Conservation (phyloP, 1,140 invertebrate species). For the Diorhabda sublineata region DNA sequence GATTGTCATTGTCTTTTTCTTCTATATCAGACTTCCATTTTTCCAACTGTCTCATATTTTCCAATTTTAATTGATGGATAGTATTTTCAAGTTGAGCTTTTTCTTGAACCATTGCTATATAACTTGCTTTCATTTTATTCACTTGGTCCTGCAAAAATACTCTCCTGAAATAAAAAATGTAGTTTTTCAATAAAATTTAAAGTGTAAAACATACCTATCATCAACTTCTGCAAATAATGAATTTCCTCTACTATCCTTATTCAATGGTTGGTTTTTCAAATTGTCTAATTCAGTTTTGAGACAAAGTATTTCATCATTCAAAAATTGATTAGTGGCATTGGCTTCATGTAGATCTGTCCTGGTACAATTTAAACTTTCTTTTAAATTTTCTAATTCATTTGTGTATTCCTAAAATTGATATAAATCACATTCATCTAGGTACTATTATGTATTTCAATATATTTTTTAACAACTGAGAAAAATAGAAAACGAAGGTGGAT, state of each 20-base stretch:
- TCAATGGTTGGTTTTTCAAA: conserved; percentile 32
- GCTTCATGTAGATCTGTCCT: conserved; percentile 29
- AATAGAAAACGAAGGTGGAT: no score
- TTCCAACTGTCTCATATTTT: not conserved
- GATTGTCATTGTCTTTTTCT: conserved; percentile 10
- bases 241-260: conserved; percentile 35
- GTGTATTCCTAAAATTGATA: conserved; percentile 11
- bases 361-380: conserved; percentile 27
- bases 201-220: conserved; percentile 30
- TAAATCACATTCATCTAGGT: no score
- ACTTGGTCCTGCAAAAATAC: conserved; percentile 27
- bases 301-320: conserved; percentile 33
- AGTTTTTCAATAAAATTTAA: not conserved
- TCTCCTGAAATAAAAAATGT: conserved; percentile 18
- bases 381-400: conserved; percentile 23
- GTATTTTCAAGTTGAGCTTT: conserved; percentile 2
- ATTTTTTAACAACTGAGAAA: no score
- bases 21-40: conserved; percentile 6
- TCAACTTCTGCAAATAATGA: conserved; percentile 42
- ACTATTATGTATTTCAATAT: no score
- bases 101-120: conserved; percentile 8
- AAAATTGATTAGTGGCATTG: conserved; percentile 24
- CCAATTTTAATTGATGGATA: conserved; percentile 2
- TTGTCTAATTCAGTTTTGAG: conserved; percentile 30
- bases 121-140: conserved; percentile 15